A percentile compares a stretch with the other conserved stretches of the same genome.
phyloP scores from a whole-genome alignment of 2,888 invertebrate species.

The Uloborus plumipes region DNA sequence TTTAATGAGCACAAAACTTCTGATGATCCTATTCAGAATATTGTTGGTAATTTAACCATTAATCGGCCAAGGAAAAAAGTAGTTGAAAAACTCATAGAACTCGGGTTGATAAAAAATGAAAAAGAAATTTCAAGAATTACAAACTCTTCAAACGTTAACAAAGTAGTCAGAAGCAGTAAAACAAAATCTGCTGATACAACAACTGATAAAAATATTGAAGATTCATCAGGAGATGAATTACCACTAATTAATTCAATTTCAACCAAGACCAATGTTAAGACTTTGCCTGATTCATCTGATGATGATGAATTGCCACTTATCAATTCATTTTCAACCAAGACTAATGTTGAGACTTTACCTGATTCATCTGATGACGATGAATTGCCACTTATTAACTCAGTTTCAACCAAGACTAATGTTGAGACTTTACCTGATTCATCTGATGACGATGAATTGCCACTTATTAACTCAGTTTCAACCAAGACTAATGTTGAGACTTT shows the following conservation, averaged over 20 bases:
- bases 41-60: constrained; percentile 9
- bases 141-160: background rate
- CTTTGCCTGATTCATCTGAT: too few relatives aligned
- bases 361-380: constrained; percentile 26
- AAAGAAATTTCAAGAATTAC: background rate
- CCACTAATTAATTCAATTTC: too few relatives aligned
- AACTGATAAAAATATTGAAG: too few relatives aligned
- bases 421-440: background rate
- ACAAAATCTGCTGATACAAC: background rate
- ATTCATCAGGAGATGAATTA: too few relatives aligned
- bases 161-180: background rate
- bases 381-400: too few relatives aligned
- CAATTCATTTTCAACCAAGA: too few relatives aligned
- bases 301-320: too few relatives aligned
- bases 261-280: too few relatives aligned
- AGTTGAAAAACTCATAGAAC: constrained; percentile 33
- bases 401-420: background rate
- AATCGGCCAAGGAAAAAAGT: constrained; percentile 18
- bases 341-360: background rate
- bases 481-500: constrained; percentile 78
- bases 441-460: background rate
- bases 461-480: too few relatives aligned
- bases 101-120: constrained; percentile 22
- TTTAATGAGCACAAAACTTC: constrained; percentile 12
- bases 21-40: constrained; percentile 19